Evolutionary conservation across 64 coral and sea anemone genomes (phyloP).

Genomic region (Montipora efflorescens): DNA sequence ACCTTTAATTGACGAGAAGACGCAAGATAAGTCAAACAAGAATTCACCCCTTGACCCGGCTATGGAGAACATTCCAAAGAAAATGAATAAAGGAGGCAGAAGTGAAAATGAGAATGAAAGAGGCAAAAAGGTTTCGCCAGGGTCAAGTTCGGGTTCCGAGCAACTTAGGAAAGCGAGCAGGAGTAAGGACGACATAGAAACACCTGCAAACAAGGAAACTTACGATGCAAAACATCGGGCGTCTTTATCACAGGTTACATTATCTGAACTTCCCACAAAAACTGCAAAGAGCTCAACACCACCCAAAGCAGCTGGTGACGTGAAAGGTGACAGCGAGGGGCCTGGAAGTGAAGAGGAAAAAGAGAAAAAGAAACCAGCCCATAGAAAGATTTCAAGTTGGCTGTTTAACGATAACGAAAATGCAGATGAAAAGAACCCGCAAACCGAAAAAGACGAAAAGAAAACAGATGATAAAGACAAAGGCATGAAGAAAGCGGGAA

Average conservation of each 20-base stretch:
- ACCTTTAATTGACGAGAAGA: not conserved
- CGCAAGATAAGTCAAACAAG: slow-evolving; percentile 14
- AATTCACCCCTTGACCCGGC: not conserved
- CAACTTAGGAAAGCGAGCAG: not conserved
- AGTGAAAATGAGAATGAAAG: not conserved
- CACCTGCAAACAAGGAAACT: not conserved
- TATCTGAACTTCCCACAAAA: not conserved
- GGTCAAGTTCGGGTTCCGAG: not conserved
- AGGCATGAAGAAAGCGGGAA: not conserved
- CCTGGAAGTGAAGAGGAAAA: not conserved
- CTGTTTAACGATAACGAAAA: not conserved
- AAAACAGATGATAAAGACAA: not conserved
- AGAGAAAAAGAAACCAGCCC: not conserved
- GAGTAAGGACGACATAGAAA: not conserved
- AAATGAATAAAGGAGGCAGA: not conserved
- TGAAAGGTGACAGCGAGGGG: not conserved
- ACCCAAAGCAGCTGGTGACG: not conserved
- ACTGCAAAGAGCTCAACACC: not conserved
- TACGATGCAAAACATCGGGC: not conserved
- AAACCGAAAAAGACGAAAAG: not conserved
- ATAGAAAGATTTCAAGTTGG: slow-evolving; percentile 37
- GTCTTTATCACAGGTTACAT: slow-evolving; percentile 14
- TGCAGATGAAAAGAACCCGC: not conserved
- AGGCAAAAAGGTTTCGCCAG: not conserved
- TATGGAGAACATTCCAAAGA: not conserved